These are phyloP conservation scores for Geococcyx californianus DNA, from an alignment of 2,113 vertebrate species.

Conservation along the genomic window DNA sequence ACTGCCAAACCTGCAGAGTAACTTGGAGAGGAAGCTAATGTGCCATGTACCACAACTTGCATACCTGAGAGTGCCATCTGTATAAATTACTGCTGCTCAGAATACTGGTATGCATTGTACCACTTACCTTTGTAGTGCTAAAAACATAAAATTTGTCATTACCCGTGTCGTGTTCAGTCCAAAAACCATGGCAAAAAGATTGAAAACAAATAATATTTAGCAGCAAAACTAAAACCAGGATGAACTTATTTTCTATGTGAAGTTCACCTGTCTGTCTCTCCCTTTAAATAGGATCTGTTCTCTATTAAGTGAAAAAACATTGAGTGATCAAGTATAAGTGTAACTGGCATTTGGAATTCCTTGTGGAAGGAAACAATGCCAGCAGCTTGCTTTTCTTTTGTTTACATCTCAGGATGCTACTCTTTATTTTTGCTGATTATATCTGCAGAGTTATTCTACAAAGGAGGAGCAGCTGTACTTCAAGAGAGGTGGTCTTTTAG, in stretches of 20 bases:
- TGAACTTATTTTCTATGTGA: neutral
- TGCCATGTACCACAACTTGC: neutral
- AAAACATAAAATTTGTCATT: neutral
- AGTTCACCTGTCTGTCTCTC: neutral
- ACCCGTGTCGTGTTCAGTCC: neutral
- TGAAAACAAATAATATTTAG: neutral
- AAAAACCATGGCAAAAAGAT: neutral
- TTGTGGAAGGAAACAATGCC: neutral
- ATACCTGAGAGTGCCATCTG: neutral
- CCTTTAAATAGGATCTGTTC: neutral
- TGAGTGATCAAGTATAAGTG: neutral
- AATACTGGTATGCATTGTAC: neutral
- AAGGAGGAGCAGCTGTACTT: neutral
- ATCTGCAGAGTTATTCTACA: neutral
- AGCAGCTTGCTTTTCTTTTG: constrained; percentile 1
- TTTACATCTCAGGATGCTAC: neutral
- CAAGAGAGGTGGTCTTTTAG: neutral
- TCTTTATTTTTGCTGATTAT: neutral
- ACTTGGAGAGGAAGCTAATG: neutral
- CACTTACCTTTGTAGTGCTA: neutral
- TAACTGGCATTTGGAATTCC: constrained; percentile 23
- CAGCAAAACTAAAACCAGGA: neutral
- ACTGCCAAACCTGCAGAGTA: rapidly evolving
- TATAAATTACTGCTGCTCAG: neutral
- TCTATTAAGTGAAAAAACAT: constrained; percentile 4